Evolutionary conservation across 1,140 invertebrate genomes (phyloP), one percentile per base, ranked within the genome.

Genomic region (Leptinotarsa texana): DNA sequence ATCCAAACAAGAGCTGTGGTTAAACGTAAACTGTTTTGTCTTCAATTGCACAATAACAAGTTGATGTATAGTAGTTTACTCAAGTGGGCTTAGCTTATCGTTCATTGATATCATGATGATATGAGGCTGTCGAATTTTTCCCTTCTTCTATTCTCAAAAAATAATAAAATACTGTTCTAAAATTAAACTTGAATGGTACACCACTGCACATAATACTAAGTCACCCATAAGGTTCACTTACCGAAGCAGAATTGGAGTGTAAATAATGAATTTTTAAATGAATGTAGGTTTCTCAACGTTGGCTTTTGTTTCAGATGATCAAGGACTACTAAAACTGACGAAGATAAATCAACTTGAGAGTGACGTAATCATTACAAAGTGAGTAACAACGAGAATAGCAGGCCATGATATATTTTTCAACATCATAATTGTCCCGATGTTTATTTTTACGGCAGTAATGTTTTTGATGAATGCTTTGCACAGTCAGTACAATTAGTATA

Each of bases 191-290:
- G 8, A 42, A 8, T 42, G 33, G 33, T 57, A 57, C 51, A n/a
- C 51, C 51, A 57, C 51, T 57, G 51, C 15, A 11, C 8, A 11
- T 42, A 42, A 42, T 11, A 42, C 3, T 8, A 57, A 57, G 15
- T 57, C 51, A 18, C 13, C 13, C 51, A 57, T 57, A 13, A 17
- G n/a, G 51, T 17, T 18, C 51, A 57, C 13, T 57, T 57, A 57
- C 51, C 51, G n/a, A 57, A 18, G 51, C 51, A 57, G 51, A 57
- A 57, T 57, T 57, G n/a, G 51, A 17, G 51, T 57, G 51, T 57
- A n/a, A 57, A 57, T 57, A 57, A 57, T 57, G 51, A 57, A 57
- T 57, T 57, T 57, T 57, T 57, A 57, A 57, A 57, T 57, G 51
- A 57, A 57, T 57, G 51, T 57, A 57, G 51, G 51, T 57, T 57